Base-by-base conservation (phyloP, 2,888 invertebrate species). In the Caenorhabditis parvicauda region DNA sequence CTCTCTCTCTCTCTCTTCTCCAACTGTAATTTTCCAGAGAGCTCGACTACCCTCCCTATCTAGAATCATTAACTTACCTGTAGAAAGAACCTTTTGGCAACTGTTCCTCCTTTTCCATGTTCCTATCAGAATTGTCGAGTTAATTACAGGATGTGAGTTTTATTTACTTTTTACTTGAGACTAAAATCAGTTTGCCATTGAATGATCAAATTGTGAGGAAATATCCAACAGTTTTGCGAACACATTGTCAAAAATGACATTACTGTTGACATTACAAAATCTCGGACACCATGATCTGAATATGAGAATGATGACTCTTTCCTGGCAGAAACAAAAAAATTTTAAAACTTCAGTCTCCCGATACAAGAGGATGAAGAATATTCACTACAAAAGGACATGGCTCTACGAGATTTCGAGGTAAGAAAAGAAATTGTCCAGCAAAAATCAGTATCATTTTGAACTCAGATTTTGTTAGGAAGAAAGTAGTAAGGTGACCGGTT, bases 41-140 rank as follows among this genome's bases (percentile, higher is more conserved):
- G 79, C 80, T 19, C 64, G 75, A 29, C 66, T 79, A 5, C 79
- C 79, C 0, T 79, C 79, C 1, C 67, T 79, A 17, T 80, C 79
- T 32, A 63, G 79, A 38, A 79, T 79, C 58, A 79, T 80, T 56
- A 79, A 79, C 55, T 58, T 79, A 19, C 79, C 79, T 22, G 75
- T 79, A 27, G 79, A 79, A 51, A 49, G 79, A 29, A 80, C 75
- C 5, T 76, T 80, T 64, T 79, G 79, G 79, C 77, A 79, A 39
- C 49, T 79, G 21, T 76, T 72, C 28, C 67, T 80, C 17, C 70
- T 79, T 3, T 80, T 80, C 55, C 79, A 79, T 49, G 74, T 80
- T 12, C 79, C 79, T 5, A 68, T 79, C 42, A 60, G 79, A 37
- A 62, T 72, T 21, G 68, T 80, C 27, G 78, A 79, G 60, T 51